Percentiles rank a stretch among this genome's conserved stretches.
These are phyloP conservation scores for Phyllostomus discolor DNA, from an alignment of 2,113 vertebrate genomes.

Conservation along the genomic window DNA sequence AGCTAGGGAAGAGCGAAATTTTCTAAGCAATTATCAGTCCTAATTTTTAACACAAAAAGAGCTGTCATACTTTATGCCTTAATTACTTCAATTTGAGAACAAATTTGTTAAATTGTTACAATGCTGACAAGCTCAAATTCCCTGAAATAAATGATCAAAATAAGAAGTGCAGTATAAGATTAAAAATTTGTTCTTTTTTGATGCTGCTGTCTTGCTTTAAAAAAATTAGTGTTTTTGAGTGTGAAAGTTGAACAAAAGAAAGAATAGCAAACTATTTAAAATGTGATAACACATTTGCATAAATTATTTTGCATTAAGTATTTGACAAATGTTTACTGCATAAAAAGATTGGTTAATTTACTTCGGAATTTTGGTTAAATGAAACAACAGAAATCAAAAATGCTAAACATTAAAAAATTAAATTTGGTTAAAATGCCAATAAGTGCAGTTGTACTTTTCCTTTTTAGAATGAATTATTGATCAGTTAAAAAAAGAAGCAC, in stretches of 20 bases:
- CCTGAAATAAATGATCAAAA: conserved; percentile 36
- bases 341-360: conserved; percentile 30
- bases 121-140: conserved; percentile 13
- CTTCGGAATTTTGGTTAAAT: conserved; percentile 36
- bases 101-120: conserved; percentile 48
- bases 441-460: background rate
- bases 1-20: background rate
- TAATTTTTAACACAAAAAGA: conserved; percentile 41
- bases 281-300: background rate
- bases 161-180: background rate
- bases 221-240: conserved; percentile 8
- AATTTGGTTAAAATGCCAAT: background rate
- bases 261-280: conserved; percentile 28
- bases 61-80: conserved; percentile 34
- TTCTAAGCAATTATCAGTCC: conserved; percentile 34
- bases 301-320: conserved; percentile 17
- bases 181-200: background rate
- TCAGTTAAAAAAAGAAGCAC: background rate
- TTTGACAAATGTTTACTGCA: background rate
- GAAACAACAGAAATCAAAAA: background rate
- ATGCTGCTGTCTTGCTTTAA: background rate
- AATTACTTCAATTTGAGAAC: conserved; percentile 27
- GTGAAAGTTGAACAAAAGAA: conserved; percentile 23
- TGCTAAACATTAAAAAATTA: conserved; percentile 17
- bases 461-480: conserved; percentile 13